Base-by-base conservation (phyloP, 2,888 invertebrate genomes). In the Alloplasta piceator region DNA sequence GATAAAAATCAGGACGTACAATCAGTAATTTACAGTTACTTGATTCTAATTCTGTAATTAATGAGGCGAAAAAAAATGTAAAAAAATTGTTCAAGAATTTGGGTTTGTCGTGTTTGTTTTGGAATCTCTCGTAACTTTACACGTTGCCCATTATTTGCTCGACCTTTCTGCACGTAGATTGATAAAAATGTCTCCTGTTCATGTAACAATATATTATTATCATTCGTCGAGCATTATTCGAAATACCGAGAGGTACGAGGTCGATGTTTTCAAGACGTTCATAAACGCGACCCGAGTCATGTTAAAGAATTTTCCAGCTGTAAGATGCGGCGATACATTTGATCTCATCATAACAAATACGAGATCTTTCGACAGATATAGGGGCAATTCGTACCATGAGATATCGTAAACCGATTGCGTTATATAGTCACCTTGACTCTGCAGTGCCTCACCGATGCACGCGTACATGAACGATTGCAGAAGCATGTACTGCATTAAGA, bases 301-400 rank as follows among this genome's bases (percentile, higher is more conserved):
- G 36, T 71, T 68, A 36, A 83, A 82, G 60, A 83, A 83, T 67
- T 84, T 85, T 16, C 83, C 85, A 26, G 81, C 84, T 0, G 84
- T 84, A 12, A 84, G 50, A 26, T 68, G 76, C n/a, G 83, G 68
- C n/a, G 83, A 78, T 52, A 80, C 48, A 43, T 78, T 85, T 0
- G 86, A 75, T 16, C 86, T 84, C 83, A 86, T 84, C 80, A 85
- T 83, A 3, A 85, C 60, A 36, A 87, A 85, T 16, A 80, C 48
- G 1, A 88, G 36, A 36, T 86, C 82, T 16, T 81, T 84, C 36
- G 77, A 84, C n/a, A 85, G 43, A 5, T 48, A 66, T 3, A 58
- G 4, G 5, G 87, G 86, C 46, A 87, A 70, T 7, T 83, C 74
- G 46, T 83, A 86, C 87, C 87, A 87, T 5, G 72, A 41, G 39